phyloP scores from a whole-genome alignment of 2,888 invertebrate species.

The Atrina japonica region DNA sequence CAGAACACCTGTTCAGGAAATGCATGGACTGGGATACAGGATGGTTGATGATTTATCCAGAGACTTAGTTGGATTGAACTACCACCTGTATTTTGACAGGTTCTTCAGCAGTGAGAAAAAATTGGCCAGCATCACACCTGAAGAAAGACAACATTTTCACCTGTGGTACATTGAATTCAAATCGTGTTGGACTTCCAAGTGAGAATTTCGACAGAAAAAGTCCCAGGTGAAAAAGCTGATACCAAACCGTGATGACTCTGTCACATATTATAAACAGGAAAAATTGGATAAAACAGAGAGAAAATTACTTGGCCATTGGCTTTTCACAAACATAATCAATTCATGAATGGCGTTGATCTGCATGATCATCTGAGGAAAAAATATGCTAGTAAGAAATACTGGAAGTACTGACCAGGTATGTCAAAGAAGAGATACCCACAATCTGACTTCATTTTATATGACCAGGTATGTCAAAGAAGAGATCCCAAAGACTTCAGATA shows the following conservation, averaged over 20 bases:
- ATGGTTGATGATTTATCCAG: not conserved
- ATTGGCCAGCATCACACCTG: not conserved
- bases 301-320: not conserved
- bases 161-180: not conserved
- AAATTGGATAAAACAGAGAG: not conserved
- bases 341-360: not conserved
- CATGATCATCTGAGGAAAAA: not conserved
- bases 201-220: not conserved
- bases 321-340: not conserved
- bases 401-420: not conserved
- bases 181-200: not conserved
- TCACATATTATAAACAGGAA: not conserved
- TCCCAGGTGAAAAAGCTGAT: not conserved
- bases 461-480: not conserved
- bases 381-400: too few relatives aligned
- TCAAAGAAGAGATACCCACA: not conserved
- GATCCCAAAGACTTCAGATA: too few relatives aligned
- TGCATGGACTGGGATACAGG: not conserved
- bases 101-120: not conserved
- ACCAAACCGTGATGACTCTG: not conserved
- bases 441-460: too few relatives aligned
- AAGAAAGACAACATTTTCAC: not conserved
- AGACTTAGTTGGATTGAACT: not conserved
- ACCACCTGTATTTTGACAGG: conserved; percentile 1
- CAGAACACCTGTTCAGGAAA: not conserved